Evolutionary conservation across 2,888 invertebrate genomes (phyloP), one percentile per base, ranked within the genome.

Genomic region (Mallateleia sp.): DNA sequence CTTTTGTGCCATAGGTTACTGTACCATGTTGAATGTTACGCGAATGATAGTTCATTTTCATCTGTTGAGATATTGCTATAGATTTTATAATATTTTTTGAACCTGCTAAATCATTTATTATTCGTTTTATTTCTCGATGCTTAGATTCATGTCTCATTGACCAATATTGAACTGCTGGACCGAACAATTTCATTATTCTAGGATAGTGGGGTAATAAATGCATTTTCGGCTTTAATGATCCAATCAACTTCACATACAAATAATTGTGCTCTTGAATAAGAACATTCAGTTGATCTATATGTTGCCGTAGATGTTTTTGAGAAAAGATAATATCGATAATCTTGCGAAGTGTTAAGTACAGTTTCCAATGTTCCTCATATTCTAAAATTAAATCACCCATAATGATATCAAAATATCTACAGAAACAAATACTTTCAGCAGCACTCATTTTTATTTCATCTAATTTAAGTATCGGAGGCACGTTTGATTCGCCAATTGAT

Each of bases 71-170:
- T n/a, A 56, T 47, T 14, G 42, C 80, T 20, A 85, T 15, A 60
- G 66, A 72, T 62, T 67, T 74, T 22, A 50, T 18, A 38, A 56
- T 45, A 47, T 79, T 79, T 32, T 50, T 20, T n/a, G 79, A 69
- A 3, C 79, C 79, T n/a, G 60, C 69, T 3, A 79, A 32, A 18
- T 20, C 20, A 32, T 58, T 60, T 24, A 56, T 24, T 2, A 69
- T 24, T 15, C 50, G 32, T 69, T 79, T 79, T 20, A 79, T 45
- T n/a, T 67, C 58, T 6, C 79, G 56, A 28, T 79, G 79, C 42
- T 79, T 79, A 8, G 69, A 67, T 28, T 79, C 79, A 45, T 22
- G 42, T 20, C 79, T 62, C 79, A 79, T 79, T 2, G 69, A 47
- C 69, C 79, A 79, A 69, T 69, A 79, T 14, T 58, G 56, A 11